Percentiles rank a stretch among this genome's conserved stretches.
These are phyloP conservation scores for Neoseiulus cucumeris DNA, from an alignment of 1,140 invertebrate species.

Conservation along the genomic window DNA sequence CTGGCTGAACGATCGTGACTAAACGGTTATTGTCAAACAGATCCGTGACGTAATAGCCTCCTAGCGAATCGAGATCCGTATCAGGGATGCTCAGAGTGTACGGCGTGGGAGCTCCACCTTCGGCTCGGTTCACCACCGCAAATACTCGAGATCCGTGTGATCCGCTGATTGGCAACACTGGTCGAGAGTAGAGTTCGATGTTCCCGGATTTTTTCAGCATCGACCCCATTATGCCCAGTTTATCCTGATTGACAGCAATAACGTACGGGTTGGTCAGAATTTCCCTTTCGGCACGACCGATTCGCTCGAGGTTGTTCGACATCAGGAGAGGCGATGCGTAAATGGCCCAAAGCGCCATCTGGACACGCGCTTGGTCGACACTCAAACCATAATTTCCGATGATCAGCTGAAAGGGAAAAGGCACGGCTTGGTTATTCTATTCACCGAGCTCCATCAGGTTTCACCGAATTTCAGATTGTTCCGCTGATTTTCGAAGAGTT, in stretches of 20 bases:
- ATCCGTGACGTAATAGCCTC: not conserved
- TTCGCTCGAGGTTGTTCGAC: constrained; percentile 21
- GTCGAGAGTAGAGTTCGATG: not conserved
- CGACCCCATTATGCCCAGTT: constrained; percentile 17
- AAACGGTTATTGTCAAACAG: not conserved
- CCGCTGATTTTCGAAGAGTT: not conserved
- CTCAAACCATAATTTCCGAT: constrained; percentile 17
- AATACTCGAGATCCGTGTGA: not conserved
- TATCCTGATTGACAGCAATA: constrained; percentile 19
- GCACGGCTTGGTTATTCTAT: too few species aligned
- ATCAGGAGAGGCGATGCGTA: constrained; percentile 21
- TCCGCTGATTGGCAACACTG: not conserved
- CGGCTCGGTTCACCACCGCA: not conserved
- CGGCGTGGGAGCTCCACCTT: not conserved
- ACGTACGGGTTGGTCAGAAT: constrained; percentile 17
- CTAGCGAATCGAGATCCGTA: not conserved
- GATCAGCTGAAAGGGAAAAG: not conserved
- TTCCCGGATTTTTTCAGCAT: not conserved
- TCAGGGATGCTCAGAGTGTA: not conserved
- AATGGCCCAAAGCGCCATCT: constrained; percentile 22
- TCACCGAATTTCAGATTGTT: too few species aligned
- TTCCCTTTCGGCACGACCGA: constrained; percentile 12
- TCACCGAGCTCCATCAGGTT: too few species aligned
- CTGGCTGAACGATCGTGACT: not conserved
- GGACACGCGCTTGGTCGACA: constrained; percentile 18